phyloP scores from a whole-genome alignment of 1,140 invertebrate genomes.

The Orius laevigatus region DNA sequence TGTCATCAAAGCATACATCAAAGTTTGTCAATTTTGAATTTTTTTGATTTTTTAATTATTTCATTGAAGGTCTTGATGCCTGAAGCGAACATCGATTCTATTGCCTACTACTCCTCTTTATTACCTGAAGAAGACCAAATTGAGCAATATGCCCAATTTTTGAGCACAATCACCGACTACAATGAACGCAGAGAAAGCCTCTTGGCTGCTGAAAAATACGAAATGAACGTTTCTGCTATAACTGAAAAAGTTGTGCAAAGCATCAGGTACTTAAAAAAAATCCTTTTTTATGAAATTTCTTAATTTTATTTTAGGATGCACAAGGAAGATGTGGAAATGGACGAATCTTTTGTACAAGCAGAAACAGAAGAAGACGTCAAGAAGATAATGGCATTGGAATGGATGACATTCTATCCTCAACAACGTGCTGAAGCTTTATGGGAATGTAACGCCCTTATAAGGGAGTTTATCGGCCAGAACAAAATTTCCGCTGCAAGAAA shows the following conservation, averaged over 20 bases:
- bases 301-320: constrained; percentile 1
- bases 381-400: constrained; percentile 74
- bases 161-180: constrained; percentile 48
- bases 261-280: constrained; percentile 31
- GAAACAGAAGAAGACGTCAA: constrained; percentile 42
- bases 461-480: constrained; percentile 51
- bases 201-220: constrained; percentile 46
- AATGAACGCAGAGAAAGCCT: constrained; percentile 44
- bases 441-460: constrained; percentile 78
- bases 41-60: not conserved
- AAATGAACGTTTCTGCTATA: constrained; percentile 68
- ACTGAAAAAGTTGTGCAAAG: constrained; percentile 70
- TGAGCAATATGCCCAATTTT: constrained; percentile 56
- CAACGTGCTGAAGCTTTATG: constrained; percentile 65
- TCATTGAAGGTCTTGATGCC: constrained; percentile 43
- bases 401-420: constrained; percentile 62
- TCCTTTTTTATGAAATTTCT: not conserved
- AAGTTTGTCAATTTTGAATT: too few species aligned
- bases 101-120: constrained; percentile 69
- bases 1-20: constrained; percentile 52
- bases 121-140: constrained; percentile 55
- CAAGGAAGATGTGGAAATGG: not conserved
- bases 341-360: constrained; percentile 20
- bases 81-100: constrained; percentile 52
- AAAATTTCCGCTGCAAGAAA: constrained; percentile 49